phyloP scores from a whole-genome alignment of 2,797 vertebrate genomes.

The Eutrigla gurnardus region DNA sequence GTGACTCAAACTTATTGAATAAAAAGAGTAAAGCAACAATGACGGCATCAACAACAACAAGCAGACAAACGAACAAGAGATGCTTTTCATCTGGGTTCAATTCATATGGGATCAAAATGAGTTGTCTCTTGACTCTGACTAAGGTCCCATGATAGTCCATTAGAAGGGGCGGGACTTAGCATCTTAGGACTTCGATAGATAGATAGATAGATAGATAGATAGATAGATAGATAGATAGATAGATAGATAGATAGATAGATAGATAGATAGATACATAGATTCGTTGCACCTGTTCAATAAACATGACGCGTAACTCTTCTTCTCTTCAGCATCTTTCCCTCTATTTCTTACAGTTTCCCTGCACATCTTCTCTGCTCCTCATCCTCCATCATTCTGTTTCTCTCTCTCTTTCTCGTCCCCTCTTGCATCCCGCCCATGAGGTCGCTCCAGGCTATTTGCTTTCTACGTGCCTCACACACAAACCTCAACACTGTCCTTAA shows the following conservation, averaged over 20 bases:
- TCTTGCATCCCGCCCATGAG: conserved; percentile 32
- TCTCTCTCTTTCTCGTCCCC: conserved; percentile 8
- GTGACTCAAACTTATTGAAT: background rate
- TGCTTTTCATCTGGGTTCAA: no score
- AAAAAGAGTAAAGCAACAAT: background rate
- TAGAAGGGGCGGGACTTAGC: no score
- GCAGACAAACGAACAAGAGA: no score
- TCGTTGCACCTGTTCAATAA: background rate
- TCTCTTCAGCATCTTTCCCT: conserved; percentile 1
- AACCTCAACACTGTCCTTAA: conserved; percentile 46
- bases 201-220: no score
- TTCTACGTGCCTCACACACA: conserved; percentile 39
- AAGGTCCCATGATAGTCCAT: no score
- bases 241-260: no score
- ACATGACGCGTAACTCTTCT: background rate
- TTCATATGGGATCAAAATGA: no score
- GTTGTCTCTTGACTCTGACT: no score
- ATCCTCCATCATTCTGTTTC: conserved; percentile 16
- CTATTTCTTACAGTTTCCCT: background rate
- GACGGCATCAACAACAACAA: background rate
- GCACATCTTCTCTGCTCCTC: background rate
- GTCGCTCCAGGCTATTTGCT: conserved; percentile 50
- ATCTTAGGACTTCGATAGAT: no score
- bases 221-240: no score
- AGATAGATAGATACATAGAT: no score